Base-by-base conservation (phyloP, 2,888 invertebrate species). In the Xestia xanthographa region DNA sequence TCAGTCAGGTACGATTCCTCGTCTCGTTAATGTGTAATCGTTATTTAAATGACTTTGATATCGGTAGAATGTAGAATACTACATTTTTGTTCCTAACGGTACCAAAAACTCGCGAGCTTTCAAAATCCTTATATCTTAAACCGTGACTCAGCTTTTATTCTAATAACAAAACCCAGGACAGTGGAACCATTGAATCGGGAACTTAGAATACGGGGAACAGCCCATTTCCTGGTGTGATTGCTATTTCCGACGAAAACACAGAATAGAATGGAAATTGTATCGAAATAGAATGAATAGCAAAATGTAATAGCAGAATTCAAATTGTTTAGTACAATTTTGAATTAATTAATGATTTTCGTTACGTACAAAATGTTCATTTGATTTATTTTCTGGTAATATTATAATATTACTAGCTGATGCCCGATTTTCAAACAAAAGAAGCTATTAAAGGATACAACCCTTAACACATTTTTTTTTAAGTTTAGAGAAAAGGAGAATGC, bases 211-310 rank as follows among this genome's bases (percentile, higher is more conserved):
- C 26, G 17, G 38, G n/a, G 14, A 14, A 72, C 12, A 62, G 56
- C 20, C 50, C 12, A 81, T 75, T 75, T 76, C n/a, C 58, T 63
- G 26, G 60, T 62, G 70, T 60, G 38, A 79, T 71, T 77, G 50
- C 29, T 38, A 17, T 60, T 67, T 71, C 53, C 53, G 58, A 43
- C 29, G 14, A 65, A 60, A 56, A 48, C 53, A 29, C 11, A 20
- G 17, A 71, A 77, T 67, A 41, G 11, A 48, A 71, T 66, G 50
- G 34, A 29, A 45, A 34, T 77, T 78, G 53, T 45, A 62, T 60
- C 53, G n/a, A 62, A 70, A 71, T 78, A 43, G 38, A 66, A 71
- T 60, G 58, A 45, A 70, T 38, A 70, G 48, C 65, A n/a, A 63
- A 56, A 63, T 68, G 75, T 68, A 11, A 48, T 50, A 14, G 6